Percentiles rank a stretch among this genome's conserved stretches.
Conservation (phyloP, 2,797 vertebrate genomes). For the Spizella passerina region DNA sequence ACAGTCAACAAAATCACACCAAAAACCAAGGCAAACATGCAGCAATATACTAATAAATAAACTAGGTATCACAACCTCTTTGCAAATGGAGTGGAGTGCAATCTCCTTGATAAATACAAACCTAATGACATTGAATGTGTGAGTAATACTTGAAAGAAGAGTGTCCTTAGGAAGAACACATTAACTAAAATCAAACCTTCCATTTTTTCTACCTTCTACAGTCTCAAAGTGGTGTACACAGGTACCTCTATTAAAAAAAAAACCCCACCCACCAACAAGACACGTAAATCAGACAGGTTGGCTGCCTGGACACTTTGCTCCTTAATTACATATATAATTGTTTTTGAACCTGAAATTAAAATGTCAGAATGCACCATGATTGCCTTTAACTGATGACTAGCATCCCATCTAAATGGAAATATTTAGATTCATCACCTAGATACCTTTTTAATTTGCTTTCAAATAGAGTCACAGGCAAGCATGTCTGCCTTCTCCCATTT, state of each 20-base stretch:
- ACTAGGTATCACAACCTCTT: background rate
- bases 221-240: background rate
- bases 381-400: slow-evolving; percentile 22
- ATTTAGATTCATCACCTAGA: slow-evolving; percentile 31
- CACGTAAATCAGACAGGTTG: background rate
- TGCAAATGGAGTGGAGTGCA: background rate
- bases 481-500: slow-evolving; percentile 16
- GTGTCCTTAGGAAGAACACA: background rate
- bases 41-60: background rate
- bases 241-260: background rate
- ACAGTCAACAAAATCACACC: background rate
- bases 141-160: background rate
- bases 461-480: slow-evolving; percentile 15
- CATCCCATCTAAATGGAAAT: slow-evolving; percentile 35
- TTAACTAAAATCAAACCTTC: background rate
- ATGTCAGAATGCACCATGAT: background rate
- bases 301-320: background rate
- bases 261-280: background rate
- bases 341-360: slow-evolving; percentile 37
- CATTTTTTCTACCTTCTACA: background rate
- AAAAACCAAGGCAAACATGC: background rate
- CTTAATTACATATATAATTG: slow-evolving; percentile 37
- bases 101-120: background rate
- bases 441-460: slow-evolving; percentile 48
- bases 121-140: background rate